phyloP scores from a whole-genome alignment of 2,113 vertebrate species.

The Chinchilla lanigera region DNA sequence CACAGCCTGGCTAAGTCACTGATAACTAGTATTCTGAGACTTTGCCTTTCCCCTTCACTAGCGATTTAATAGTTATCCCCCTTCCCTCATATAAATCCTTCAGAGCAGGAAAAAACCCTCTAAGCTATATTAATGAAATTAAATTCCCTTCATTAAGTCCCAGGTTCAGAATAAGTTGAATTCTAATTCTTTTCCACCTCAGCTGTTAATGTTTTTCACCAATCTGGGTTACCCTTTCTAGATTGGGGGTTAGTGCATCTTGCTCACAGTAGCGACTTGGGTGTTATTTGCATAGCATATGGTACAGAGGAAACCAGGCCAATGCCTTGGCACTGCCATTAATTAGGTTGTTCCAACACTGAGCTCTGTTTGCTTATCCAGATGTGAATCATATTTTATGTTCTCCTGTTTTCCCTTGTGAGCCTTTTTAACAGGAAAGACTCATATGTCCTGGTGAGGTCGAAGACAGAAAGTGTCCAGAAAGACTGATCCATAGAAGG shows the following conservation, averaged over 20 bases:
- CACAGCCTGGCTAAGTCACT: not conserved
- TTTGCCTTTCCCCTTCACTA: not conserved
- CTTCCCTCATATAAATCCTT: not conserved
- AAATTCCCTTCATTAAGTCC: conserved; percentile 20
- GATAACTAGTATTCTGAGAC: not conserved
- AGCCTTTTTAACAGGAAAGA: not conserved
- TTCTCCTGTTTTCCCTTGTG: not conserved
- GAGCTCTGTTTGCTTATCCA: not conserved
- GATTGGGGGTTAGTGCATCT: not conserved
- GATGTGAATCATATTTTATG: not conserved
- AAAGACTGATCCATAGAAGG: not conserved
- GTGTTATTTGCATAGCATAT: conserved; percentile 10
- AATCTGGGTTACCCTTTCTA: not conserved
- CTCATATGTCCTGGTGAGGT: not conserved
- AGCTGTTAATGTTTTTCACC: not conserved
- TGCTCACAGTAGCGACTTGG: not conserved
- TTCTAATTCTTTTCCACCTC: not conserved
- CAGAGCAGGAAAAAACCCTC: not conserved
- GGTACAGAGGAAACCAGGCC: not conserved
- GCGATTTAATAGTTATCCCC: not conserved
- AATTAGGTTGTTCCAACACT: not conserved
- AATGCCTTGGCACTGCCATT: not conserved
- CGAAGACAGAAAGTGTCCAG: not conserved
- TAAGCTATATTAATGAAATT: conserved; percentile 44
- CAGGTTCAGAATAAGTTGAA: conserved; percentile 23